A percentile compares a stretch with the other conserved stretches of the same genome.
These are phyloP conservation scores for Platygyra sinensis DNA, from an alignment of 64 coral and sea anemone genomes.

Conservation along the genomic window DNA sequence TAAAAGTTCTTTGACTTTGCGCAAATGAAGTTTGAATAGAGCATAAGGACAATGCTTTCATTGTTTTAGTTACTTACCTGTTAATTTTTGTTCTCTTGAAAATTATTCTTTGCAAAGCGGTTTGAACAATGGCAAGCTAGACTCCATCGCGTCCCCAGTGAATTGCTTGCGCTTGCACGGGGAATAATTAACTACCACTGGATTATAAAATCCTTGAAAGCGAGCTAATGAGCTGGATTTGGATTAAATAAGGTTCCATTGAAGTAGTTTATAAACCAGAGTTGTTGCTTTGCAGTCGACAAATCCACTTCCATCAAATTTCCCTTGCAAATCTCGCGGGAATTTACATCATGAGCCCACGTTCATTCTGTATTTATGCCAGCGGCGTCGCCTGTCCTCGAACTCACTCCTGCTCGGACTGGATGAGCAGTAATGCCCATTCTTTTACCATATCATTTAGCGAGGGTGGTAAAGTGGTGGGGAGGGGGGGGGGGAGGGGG, in stretches of 20 bases:
- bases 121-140: not conserved
- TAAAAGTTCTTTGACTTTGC: not conserved
- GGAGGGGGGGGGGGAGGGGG: no score
- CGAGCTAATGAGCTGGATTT: not conserved
- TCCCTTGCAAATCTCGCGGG: slow-evolving; percentile 43
- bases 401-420: not conserved
- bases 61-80: slow-evolving; percentile 42
- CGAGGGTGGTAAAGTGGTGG: no score
- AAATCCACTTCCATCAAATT: not conserved
- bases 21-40: slow-evolving; percentile 43
- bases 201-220: not conserved
- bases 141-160: not conserved
- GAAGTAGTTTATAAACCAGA: not conserved
- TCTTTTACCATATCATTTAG: no score
- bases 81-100: slow-evolving; percentile 22
- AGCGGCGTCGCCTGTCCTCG: not conserved
- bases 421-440: not conserved
- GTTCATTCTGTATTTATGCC: not conserved
- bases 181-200: not conserved
- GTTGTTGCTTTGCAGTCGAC: no score
- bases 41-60: not conserved
- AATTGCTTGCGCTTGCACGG: not conserved
- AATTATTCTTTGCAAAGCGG: not conserved
- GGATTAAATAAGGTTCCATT: not conserved
- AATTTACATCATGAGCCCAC: slow-evolving; percentile 21